Evolutionary conservation across 2,113 vertebrate genomes (phyloP), one percentile per base, ranked within the genome.

Genomic region (Arothron firmamentum): DNA sequence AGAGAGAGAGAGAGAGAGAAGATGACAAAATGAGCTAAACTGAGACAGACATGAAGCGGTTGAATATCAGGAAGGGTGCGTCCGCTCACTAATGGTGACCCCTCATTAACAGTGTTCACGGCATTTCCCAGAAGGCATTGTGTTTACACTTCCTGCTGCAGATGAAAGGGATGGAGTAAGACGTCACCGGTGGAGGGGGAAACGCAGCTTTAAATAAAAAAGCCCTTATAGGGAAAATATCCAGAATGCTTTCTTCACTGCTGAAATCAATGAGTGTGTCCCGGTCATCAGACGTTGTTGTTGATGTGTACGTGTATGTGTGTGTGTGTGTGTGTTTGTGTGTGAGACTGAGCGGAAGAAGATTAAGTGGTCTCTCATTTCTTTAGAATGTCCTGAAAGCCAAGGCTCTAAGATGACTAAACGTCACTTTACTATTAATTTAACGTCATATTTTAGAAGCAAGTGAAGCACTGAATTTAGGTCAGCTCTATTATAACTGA

Each of bases 1-100:
- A 23, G n/a, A 38, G 12, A 52, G 57, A 58, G 11, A 51, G n/a
- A 25, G 20, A 7, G 13, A 11, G 55, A 12, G 51, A 23, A 52
- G 47, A 56, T 42, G 21, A 6, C 18, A 47, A 23, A 18, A 45
- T 47, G 55, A 61, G 15, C 59, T 10, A 25, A 25, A 56, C 17
- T 21, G 11, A 67, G 31, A 50, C 19, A 47, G 48, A 49, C 19
- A 11, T 12, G 48, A 50, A 20, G 52, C 18, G 8, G 28, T 13
- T 81, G 72, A 83, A 84, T 84, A 14, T 53, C 79, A 89, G 89
- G 89, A 90, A 90, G 88, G 90, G 90, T 43, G 90, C 80, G 83
- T 74, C 65, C 45, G 1, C 70, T 46, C 45, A 56, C 62, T 81
- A 87, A 86, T 86, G 66, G 82, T 61, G 74, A 76, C 65, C 59